A percentile compares a stretch with the other conserved stretches of the same genome.
These are phyloP conservation scores for Endotricha flammealis DNA, from an alignment of 2,888 invertebrate genomes.

Conservation along the genomic window DNA sequence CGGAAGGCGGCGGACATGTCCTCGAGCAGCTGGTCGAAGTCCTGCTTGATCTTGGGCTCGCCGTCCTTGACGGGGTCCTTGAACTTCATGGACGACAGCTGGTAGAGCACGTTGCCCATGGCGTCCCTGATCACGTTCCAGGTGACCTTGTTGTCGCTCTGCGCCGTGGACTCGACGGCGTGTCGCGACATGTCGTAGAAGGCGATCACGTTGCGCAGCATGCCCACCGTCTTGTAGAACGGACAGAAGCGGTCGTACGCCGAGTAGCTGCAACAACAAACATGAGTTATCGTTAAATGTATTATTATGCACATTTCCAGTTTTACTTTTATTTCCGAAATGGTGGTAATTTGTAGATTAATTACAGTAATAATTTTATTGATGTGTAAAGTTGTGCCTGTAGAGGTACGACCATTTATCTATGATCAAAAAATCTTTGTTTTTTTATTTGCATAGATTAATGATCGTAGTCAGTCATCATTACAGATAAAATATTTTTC, in stretches of 20 bases:
- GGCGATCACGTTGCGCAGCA: slow-evolving; percentile 98
- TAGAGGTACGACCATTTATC: too few relatives aligned
- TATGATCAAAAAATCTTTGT: too few relatives aligned
- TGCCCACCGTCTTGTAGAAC: slow-evolving; percentile 99
- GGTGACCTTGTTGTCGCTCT: slow-evolving; percentile 98
- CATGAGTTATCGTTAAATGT: too few relatives aligned
- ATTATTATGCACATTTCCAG: too few relatives aligned
- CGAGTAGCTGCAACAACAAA: slow-evolving; percentile 88
- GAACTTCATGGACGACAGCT: slow-evolving; percentile 99
- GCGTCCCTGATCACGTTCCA: slow-evolving; percentile 98
- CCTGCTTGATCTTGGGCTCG: slow-evolving; percentile 97
- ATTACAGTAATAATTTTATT: too few relatives aligned
- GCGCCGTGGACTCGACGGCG: slow-evolving; percentile 98
- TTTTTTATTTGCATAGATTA: too few relatives aligned
- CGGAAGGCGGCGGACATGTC: slow-evolving; percentile 98
- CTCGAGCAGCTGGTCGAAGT: slow-evolving; percentile 97
- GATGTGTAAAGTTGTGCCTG: too few relatives aligned
- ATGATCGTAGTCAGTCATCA: too few relatives aligned
- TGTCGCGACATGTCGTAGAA: slow-evolving; percentile 99
- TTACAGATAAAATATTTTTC: too few relatives aligned
- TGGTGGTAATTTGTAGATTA: too few relatives aligned
- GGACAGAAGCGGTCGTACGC: slow-evolving; percentile 98
- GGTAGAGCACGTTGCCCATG: slow-evolving; percentile 97
- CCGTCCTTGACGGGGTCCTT: slow-evolving; percentile 99
- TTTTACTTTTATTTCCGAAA: too few relatives aligned